Evolutionary conservation across 2,888 invertebrate genomes (phyloP), one percentile per base, ranked within the genome.

Genomic region (Sturmia bella): DNA sequence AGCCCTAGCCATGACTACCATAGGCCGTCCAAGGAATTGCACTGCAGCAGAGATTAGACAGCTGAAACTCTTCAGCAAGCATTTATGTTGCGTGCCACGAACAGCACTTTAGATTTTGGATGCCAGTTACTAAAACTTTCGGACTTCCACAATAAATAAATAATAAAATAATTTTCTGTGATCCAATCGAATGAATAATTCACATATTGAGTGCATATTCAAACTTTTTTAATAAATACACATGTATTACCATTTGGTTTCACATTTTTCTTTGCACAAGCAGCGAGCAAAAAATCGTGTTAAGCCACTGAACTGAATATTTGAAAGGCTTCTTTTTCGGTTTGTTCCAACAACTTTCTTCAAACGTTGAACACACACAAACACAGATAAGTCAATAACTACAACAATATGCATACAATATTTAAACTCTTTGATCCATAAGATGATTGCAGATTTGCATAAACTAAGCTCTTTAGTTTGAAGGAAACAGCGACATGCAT

Each of bases 301-400:
- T 69, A 37, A 68, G 64, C 43, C 43, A 75, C 19, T 70, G 64
- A 80, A 70, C 41, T 66, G 59, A 63, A 64, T 69, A 70, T 80
- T 80, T 80, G 69, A 80, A 80, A 80, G 80, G 70, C 70, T 75
- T 75, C 73, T 54, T 64, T 39, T 59, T 52, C 17, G 39, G 52
- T 69, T 54, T 64, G 43, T 70, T 50, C 15, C 64, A 63, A 79
- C 73, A 79, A 74, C 79, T 74, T 74, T 79, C 73, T 79, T 70
- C 57, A 54, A 43, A 61, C 45, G 39, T 3, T 9, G n/a, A 61
- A 50, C 50, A 13, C 48, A 52, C 59, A 70, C 11, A 43, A 21
- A 50, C 24, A 39, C 19, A n/a, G 17, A 69, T 64, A 48, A 70
- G 48, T 57, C 24, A 48, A 39, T 57, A 70, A 27, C 27, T 54